Evolutionary conservation across 2,797 vertebrate species (phyloP).

Genomic region (Malurus splendens): DNA sequence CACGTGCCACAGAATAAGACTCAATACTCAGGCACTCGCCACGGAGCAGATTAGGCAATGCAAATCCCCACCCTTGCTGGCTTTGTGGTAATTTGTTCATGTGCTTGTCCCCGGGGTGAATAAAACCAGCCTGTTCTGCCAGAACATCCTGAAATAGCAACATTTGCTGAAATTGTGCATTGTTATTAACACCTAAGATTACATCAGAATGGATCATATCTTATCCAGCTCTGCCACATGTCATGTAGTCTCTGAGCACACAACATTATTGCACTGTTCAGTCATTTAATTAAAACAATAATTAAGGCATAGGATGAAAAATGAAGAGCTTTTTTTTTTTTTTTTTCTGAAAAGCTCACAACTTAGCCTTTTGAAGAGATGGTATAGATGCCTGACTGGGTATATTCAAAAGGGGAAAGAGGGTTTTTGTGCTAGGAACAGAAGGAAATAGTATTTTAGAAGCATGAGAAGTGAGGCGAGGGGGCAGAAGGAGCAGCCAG

Average conservation of each 20-base stretch:
- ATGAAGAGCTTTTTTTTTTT: neutral
- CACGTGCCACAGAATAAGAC: neutral
- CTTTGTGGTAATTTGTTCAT: neutral
- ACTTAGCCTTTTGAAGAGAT: neutral
- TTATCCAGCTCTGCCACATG: neutral
- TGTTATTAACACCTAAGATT: constrained; percentile 34
- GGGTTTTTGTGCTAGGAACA: neutral
- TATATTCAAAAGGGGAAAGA: neutral
- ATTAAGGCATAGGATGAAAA: neutral
- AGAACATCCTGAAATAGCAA: constrained; percentile 21
- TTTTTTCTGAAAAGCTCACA: neutral
- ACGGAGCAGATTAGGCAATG: constrained; percentile 9
- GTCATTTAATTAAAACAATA: constrained; percentile 3
- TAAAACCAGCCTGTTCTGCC: neutral
- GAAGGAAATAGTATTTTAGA: neutral
- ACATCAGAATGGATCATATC: neutral
- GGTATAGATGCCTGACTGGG: neutral
- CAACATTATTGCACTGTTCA: neutral
- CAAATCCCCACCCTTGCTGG: neutral
- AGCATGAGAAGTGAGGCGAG: neutral
- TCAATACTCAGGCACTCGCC: neutral
- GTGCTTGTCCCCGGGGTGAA: neutral
- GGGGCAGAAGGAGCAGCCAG: neutral
- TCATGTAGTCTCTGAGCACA: neutral
- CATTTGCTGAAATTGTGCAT: neutral